A percentile compares a stretch with the other conserved stretches of the same genome.
Evolutionary conservation across 2,888 invertebrate species (phyloP).

Genomic region (Sinopyrophorus schimmeli): DNA sequence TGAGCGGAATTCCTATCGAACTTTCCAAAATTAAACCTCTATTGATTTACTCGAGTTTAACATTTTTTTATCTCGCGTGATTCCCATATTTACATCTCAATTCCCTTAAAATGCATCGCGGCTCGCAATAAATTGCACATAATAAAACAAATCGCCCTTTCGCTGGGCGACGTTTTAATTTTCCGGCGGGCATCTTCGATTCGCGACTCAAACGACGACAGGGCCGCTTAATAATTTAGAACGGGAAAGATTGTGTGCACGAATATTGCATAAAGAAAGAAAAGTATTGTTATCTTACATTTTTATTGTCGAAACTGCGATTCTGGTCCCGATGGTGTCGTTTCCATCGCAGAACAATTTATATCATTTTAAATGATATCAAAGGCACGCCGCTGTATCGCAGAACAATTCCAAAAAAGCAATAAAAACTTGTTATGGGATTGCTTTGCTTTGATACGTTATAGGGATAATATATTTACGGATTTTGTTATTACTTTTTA

Average conservation of each 20-base stretch:
- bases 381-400: conserved; percentile 38
- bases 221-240: neutral
- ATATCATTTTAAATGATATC: conserved; percentile 47
- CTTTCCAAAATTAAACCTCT: conserved; percentile 27
- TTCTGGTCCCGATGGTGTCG: conserved; percentile 41
- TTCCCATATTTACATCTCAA: conserved; percentile 6
- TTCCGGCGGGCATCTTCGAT: too few relatives aligned
- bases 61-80: conserved; percentile 6
- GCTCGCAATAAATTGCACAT: too few relatives aligned
- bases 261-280: conserved; percentile 13
- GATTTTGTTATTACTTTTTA: conserved; percentile 27
- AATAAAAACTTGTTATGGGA: conserved; percentile 39
- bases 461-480: conserved; percentile 28
- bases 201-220: too few relatives aligned
- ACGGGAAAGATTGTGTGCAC: too few relatives aligned
- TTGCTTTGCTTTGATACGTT: conserved; percentile 34
- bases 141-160: too few relatives aligned
- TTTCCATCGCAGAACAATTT: conserved; percentile 44
- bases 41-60: conserved; percentile 24
- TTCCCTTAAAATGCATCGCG: too few relatives aligned
- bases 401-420: conserved; percentile 37
- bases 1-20: conserved; percentile 24
- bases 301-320: conserved; percentile 36
- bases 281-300: conserved; percentile 35
- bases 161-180: too few relatives aligned